Conservation (phyloP, 2,113 vertebrate species). For the Noturus placidus region DNA sequence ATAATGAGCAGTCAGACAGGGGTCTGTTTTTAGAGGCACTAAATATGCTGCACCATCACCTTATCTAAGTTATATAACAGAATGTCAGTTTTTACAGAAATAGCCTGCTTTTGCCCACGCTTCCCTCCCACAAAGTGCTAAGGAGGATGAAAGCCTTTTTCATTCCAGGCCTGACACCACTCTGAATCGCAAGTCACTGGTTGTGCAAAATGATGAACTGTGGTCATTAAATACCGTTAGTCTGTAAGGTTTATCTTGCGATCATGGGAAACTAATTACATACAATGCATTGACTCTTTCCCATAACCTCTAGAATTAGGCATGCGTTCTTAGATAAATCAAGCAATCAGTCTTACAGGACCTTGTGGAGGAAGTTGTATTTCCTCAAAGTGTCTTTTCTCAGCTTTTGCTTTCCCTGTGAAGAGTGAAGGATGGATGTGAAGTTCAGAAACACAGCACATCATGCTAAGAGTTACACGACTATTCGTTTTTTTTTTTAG, state of each 20-base stretch:
- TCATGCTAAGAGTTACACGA: not conserved
- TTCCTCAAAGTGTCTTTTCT: conserved; percentile 24
- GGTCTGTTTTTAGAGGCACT: conserved; percentile 29
- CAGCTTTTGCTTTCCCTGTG: not conserved
- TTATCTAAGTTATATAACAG: conserved; percentile 49
- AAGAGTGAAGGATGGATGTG: not conserved
- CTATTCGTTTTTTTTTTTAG: not conserved
- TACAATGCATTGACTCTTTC: conserved; percentile 11
- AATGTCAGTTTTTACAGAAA: conserved; percentile 50
- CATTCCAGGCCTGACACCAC: conserved; percentile 20
- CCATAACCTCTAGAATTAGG: not conserved
- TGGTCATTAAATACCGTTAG: conserved; percentile 37
- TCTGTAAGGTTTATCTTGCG: conserved; percentile 23
- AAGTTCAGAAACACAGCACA: conserved; percentile 8
- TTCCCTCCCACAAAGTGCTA: conserved; percentile 51
- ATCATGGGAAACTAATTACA: conserved; percentile 46
- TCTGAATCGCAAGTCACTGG: not conserved
- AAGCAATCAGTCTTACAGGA: not conserved
- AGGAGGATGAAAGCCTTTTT: conserved; percentile 37
- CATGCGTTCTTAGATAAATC: not conserved
- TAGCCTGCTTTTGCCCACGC: conserved; percentile 48
- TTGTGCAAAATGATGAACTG: conserved; percentile 38
- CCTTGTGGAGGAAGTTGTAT: not conserved
- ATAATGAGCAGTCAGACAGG: conserved; percentile 37
- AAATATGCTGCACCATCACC: conserved; percentile 37